Base-by-base conservation (phyloP, 1,140 invertebrate genomes). In the Conus ventricosus region DNA sequence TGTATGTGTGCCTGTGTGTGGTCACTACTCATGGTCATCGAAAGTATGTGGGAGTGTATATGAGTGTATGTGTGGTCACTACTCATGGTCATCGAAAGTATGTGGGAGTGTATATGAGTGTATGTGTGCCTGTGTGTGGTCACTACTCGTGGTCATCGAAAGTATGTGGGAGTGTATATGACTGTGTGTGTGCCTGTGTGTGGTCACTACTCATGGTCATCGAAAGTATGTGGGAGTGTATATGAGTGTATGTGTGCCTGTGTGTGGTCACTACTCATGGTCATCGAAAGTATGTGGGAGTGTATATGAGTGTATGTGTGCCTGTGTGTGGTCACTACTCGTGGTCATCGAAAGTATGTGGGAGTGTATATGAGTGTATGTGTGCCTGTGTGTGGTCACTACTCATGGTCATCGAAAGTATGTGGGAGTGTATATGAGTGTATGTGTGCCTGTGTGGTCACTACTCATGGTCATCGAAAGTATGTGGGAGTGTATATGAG, bases 1-100 rank as follows among this genome's bases (percentile, higher is more conserved):
- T 84, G 82, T 84, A 53, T 60, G 57, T 57, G 6, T 25, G 51
- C 57, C 5, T 84, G 82, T 53, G 39, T 84, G 82, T 84, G 82
- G 54, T 8, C 54, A 57, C 4, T 17, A 23, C 53, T 57, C 20
- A 53, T 39, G 39, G 39, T 39, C 39, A 39, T 39, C 3, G 39
- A 39, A 39, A 39, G 39, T 39, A 39, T 39, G 39, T 39, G 39
- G 39, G 57, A 55, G 54, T 55, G 51, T 55, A 54, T 60, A 23
- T 84, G 82, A n/a, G 54, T 84, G 82, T 84, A 53, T 53, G 39
- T 84, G 82, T 84, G 82, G 54, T 8, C 54, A 57, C 4, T 17
- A 23, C 53, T 57, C 20, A 53, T 39, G 39, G 39, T 39, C 39
- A 39, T 39, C 3, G 39, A 39, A 39, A 39, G 39, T 39, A 39